Conservation (phyloP, 2,113 vertebrate species). For the Serilophus lunatus region DNA sequence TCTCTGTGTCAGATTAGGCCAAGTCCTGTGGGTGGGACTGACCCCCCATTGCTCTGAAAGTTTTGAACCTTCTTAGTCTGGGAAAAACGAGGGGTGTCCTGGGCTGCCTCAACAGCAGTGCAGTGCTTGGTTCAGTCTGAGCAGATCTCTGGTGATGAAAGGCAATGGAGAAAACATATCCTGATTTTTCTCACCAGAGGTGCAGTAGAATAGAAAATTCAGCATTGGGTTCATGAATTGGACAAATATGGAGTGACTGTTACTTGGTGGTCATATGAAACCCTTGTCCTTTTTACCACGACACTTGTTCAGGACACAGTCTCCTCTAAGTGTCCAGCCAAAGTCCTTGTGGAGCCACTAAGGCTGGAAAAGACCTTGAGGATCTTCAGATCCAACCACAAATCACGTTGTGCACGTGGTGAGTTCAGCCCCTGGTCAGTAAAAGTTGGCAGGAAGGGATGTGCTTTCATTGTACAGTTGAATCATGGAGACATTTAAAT, state of each 20-base stretch:
- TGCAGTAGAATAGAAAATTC: not conserved
- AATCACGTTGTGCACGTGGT: not conserved
- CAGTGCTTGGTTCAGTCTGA: not conserved
- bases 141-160: not conserved
- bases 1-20: not conserved
- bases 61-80: not conserved
- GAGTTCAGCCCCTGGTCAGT: not conserved
- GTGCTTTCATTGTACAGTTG: not conserved
- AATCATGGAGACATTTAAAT: not conserved
- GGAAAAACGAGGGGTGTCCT: not conserved
- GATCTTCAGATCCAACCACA: rapidly evolving
- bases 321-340: not conserved
- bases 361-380: not conserved
- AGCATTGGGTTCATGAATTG: not conserved
- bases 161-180: not conserved
- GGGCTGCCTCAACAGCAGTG: not conserved
- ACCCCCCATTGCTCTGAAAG: not conserved
- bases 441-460: not conserved
- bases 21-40: not conserved
- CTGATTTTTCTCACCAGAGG: not conserved
- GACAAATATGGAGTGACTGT: not conserved
- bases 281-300: not conserved
- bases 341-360: not conserved
- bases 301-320: not conserved
- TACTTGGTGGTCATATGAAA: not conserved